Base-by-base conservation (phyloP, 2,888 invertebrate species). In the Drosophila antonietae region DNA sequence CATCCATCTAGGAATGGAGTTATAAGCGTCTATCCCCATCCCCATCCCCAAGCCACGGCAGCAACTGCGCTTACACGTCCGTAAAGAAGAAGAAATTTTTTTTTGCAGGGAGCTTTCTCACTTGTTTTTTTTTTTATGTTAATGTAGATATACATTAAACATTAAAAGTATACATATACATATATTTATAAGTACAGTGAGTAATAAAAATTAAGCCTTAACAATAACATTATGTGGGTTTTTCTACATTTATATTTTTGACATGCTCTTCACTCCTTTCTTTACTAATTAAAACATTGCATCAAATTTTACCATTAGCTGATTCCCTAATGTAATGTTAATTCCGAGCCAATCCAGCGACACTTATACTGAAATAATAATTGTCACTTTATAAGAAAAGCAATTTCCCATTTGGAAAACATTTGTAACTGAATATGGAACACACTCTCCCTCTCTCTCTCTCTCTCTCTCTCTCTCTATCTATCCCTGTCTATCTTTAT, bases 351-450 rank as follows among this genome's bases (percentile, higher is more conserved):
- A 49, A 20, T 39, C 14, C 51, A 39, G 37, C 43, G 49, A 65
- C 15, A 49, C 12, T 61, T 53, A 67, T 23, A 23, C 66, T 61
- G 57, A 56, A 75, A 79, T 73, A 77, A 81, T 79, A 81, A 69
- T 82, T 81, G 70, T 74, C 79, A 72, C 69, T 64, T 61, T 55
- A 51, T 15, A 23, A 23, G 15, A 8, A 15, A 46, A 3, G 46
- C 7, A 14, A 14, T 23, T 69, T 68, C 69, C 56, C 53, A 68
- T 65, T 67, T 70, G 9, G 49, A 75, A 75, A 80, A 68, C 58
- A 67, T 76, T 81, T 75, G 74, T 68, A 71, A 70, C 75, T 69
- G 65, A 69, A 64, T 64, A 52, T 64, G 39, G 41, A 72, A 68
- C 37, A 44, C 7, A 7, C 23, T 23, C 23, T 23, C 23, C 3